Conservation (phyloP, 2,888 invertebrate genomes). For the Melanostoma scalare region DNA sequence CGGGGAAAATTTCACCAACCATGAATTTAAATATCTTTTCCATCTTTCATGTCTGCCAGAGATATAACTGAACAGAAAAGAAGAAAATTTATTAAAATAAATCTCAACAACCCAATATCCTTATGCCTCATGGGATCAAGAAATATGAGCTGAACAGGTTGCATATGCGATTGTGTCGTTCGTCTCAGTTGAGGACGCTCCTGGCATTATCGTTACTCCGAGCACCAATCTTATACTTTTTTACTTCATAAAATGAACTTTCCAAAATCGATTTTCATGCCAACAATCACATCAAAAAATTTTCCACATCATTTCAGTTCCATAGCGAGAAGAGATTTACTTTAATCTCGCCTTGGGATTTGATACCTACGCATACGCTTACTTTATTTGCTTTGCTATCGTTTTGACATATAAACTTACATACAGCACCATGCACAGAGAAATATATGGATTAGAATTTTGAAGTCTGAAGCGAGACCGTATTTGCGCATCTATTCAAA, state of each 20-base stretch:
- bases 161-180: slow-evolving; percentile 34
- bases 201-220: slow-evolving; percentile 11
- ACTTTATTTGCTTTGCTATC: too few species aligned
- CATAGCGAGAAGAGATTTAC: slow-evolving; percentile 32
- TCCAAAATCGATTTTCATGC: slow-evolving; percentile 38
- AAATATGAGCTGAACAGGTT: slow-evolving; percentile 32
- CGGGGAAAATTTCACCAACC: too few species aligned
- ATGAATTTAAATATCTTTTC: too few species aligned
- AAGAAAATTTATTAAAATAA: slow-evolving; percentile 5
- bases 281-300: slow-evolving; percentile 42
- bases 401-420: too few species aligned
- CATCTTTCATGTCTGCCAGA: too few species aligned
- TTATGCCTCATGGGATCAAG: slow-evolving; percentile 26
- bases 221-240: slow-evolving; percentile 6
- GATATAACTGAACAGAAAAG: background rate
- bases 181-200: slow-evolving; percentile 10
- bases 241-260: slow-evolving; percentile 31
- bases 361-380: slow-evolving; percentile 9
- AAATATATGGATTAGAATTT: too few species aligned
- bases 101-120: slow-evolving; percentile 40
- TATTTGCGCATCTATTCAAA: too few species aligned
- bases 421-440: too few species aligned
- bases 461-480: too few species aligned
- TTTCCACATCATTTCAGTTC: slow-evolving; percentile 38
- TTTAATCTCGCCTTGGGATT: slow-evolving; percentile 32